A percentile compares a stretch with the other conserved stretches of the same genome.
Conservation (phyloP, 2,797 vertebrate species). For the Danio tinwini region DNA sequence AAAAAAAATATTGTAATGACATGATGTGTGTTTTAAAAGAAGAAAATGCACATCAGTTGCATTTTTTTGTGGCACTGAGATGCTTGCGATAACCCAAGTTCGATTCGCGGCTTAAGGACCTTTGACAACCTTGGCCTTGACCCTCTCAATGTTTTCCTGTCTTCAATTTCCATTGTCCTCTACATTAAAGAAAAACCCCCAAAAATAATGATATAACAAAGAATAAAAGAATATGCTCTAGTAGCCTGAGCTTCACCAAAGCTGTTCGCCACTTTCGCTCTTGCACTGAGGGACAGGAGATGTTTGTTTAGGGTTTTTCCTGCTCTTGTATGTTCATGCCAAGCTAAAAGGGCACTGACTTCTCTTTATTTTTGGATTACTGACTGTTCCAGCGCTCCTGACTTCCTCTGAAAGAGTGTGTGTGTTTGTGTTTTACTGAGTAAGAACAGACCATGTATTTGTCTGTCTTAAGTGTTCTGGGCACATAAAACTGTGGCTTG, state of each 20-base stretch:
- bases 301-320: constrained; percentile 39
- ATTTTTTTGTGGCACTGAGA: no score
- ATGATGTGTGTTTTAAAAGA: no score
- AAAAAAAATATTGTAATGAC: no score
- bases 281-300: constrained; percentile 5
- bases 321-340: constrained; percentile 20
- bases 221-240: no score
- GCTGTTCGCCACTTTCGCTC: constrained; percentile 41
- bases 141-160: no score
- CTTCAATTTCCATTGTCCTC: no score
- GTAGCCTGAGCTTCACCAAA: background rate
- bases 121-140: no score
- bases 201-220: no score
- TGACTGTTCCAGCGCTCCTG: constrained; percentile 37
- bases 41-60: no score
- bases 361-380: constrained; percentile 48
- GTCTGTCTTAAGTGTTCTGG: constrained; percentile 49
- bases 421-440: constrained; percentile 36
- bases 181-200: no score
- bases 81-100: no score
- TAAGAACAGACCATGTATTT: constrained; percentile 53
- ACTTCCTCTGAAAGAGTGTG: constrained; percentile 43
- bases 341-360: constrained; percentile 24
- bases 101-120: no score
- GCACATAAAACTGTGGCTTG: constrained; percentile 26